Evolutionary conservation across 1,140 invertebrate genomes (phyloP), one percentile per base, ranked within the genome.

Genomic region (Diabrotica virgifera): DNA sequence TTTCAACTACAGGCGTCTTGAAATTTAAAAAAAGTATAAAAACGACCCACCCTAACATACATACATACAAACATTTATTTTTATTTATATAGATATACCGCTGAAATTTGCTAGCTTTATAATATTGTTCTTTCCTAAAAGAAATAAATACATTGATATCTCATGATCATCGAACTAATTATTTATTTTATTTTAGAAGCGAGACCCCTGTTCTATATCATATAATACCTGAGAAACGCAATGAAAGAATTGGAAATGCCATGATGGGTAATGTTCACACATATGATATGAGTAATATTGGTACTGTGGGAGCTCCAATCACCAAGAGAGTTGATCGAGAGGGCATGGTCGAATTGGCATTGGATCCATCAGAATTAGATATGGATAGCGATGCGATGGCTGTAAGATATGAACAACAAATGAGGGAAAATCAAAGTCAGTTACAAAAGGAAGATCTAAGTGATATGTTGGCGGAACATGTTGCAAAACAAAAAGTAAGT

Each of bases 211-310:
- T 91, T 0, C 79, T 98, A 11, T 98, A 96, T 76, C 95, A 95
- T 69, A 90, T 99, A 55, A 78, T 99, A 59, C 95, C 96, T 36
- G 97, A 99, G 82, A 93, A 96, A 76, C 89, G 95, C 60, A 89
- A 92, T 7, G 95, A 97, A 59, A 85, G 90, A 62, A 87, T 99
- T 60, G 93, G 94, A 9, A 88, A 87, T 7, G 92, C 96, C 72
- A 99, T 99, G 97, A 99, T 99, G 97, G 97, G 90, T 5, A 99
- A 96, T 11, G 96, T 94, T 0, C 97, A 99, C 80, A 92, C 97
- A 0, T 98, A 99, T 79, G 96, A 99, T 76, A 87, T 98, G 79
- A 83, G 84, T 10, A 86, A 86, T 10, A 80, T 81, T 7, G 83
- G 83, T 38, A 86, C 85, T 66, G 83, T 83, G 11, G 82, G 83